Evolutionary conservation across 2,113 vertebrate species (phyloP).

Genomic region (Corapipo altera): DNA sequence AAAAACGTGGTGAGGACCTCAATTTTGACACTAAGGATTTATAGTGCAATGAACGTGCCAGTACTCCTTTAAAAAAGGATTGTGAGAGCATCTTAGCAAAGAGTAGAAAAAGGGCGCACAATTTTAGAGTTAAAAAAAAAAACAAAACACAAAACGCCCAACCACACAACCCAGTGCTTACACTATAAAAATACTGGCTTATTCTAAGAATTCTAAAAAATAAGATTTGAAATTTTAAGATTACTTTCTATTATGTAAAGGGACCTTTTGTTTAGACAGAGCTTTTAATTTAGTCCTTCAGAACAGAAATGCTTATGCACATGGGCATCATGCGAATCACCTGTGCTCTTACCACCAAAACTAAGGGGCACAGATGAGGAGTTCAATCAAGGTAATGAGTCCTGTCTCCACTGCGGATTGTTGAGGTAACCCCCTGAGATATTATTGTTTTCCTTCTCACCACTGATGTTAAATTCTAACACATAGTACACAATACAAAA

Average conservation of each 20-base stretch:
- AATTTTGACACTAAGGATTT: not conserved
- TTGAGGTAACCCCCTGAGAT: not conserved
- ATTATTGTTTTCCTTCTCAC: not conserved
- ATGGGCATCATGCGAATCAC: not conserved
- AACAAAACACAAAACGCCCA: not conserved
- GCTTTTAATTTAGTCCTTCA: not conserved
- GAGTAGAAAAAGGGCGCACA: not conserved
- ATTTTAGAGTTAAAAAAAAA: not conserved
- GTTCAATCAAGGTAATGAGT: not conserved
- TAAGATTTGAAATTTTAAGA: not conserved
- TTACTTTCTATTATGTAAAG: not conserved
- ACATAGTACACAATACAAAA: not conserved
- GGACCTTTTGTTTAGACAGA: not conserved
- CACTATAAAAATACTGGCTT: not conserved
- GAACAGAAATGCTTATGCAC: not conserved
- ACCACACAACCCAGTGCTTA: not conserved
- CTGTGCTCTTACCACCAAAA: accelerated
- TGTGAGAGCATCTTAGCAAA: not conserved
- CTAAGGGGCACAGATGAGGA: not conserved
- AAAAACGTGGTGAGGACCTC: not conserved
- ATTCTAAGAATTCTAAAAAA: not conserved
- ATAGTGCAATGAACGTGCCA: not conserved
- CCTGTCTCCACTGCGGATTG: not conserved
- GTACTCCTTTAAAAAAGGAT: not conserved
- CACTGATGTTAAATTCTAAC: not conserved